Base-by-base conservation (phyloP, 2,113 vertebrate genomes). In the Zeus faber region DNA sequence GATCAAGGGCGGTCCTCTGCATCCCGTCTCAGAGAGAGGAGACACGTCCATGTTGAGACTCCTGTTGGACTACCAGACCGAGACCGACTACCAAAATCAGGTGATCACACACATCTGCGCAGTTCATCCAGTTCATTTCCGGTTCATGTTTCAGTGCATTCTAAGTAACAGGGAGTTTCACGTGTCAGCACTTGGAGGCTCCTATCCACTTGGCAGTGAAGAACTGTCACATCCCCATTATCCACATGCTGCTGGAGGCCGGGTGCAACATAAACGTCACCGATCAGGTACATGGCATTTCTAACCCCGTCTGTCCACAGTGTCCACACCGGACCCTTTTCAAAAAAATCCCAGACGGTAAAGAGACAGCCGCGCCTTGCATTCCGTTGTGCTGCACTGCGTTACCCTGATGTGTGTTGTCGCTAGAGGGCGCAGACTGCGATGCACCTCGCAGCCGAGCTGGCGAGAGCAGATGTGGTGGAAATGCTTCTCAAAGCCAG, bases 351-450 rank as follows among this genome's bases (percentile, higher is more conserved):
- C n/a, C n/a, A n/a, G n/a, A n/a, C n/a, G n/a, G n/a, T n/a, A n/a
- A n/a, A n/a, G n/a, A n/a, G n/a, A n/a, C n/a, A n/a, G n/a, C n/a
- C n/a, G n/a, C n/a, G n/a, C n/a, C n/a, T n/a, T n/a, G n/a, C n/a
- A n/a, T n/a, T n/a, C n/a, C n/a, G n/a, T n/a, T n/a, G n/a, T n/a
- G n/a, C n/a, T n/a, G n/a, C n/a, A n/a, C n/a, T n/a, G n/a, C n/a
- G n/a, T n/a, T n/a, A n/a, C n/a, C n/a, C n/a, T n/a, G n/a, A n/a
- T n/a, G n/a, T n/a, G n/a, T n/a, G n/a, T n/a, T n/a, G n/a, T n/a
- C n/a, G n/a, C n/a, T 68, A 98, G 95, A 91, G 90, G 66, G 88
- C 81, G 29, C 93, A 95, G 85, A 94, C 92, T 2, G 88, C 85
- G 18, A 75, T 97, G 39, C 95, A 95, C 33, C 44, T 95, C 45